Evolutionary conservation across 2,113 vertebrate species (phyloP), one percentile per base, ranked within the genome.

Genomic region (Cepphus grylle): DNA sequence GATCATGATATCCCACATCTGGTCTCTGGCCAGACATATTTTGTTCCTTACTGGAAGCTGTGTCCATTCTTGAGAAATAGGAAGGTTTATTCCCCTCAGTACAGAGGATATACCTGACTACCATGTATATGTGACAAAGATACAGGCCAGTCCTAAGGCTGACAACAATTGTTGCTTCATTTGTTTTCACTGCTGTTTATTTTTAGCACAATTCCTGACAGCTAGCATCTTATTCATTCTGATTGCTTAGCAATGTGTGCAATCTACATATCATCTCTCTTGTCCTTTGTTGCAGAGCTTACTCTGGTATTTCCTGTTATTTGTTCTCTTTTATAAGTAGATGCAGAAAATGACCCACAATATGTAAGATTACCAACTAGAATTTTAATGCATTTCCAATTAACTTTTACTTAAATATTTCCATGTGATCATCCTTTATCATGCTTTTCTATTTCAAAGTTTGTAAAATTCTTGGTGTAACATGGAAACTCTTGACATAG

Each of bases 81-180:
- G 25, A 55, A 65, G 6, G 4, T 62, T 81, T 53, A 43, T 1
- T 0, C 0, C 4, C 7, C 15, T 81, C 11, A 34, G 5, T 22
- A 19, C 9, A 62, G 42, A 67, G 23, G 5, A 13, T 52, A 71
- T 27, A 56, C 6, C 5, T 81, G 30, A 70, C 18, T 55, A 40
- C 8, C 15, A 81, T 81, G 20, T 3, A 42, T 2, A 71, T 19
- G 3, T 72, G 27, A 36, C 25, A 72, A 62, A 26, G 15, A 19
- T 18, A 76, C 19, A 56, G 10, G 22, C 13, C 2, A 77, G 49
- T 63, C 20, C 34, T 52, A 47, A 38, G 5, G 22, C 5, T 67
- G 66, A 65, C 0, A 3, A 40, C 21, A 62, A 25, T 7, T 43
- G 6, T 56, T 80, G 6, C 21, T 34, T 81, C 15, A 50, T 53